phyloP scores from a whole-genome alignment of 2,888 invertebrate species.

The Aricia artaxerxes region DNA sequence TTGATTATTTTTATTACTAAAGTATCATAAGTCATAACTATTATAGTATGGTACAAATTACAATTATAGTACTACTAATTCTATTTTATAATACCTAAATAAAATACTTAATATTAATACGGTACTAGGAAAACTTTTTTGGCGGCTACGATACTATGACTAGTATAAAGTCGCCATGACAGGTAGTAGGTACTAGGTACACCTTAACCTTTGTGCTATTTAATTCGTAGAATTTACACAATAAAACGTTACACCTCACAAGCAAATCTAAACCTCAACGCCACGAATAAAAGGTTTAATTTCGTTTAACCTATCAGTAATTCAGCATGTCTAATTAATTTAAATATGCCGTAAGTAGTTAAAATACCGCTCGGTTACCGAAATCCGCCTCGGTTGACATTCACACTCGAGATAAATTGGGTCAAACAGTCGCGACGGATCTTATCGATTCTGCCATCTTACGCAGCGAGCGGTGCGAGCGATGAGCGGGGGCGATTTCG shows the following conservation, averaged over 20 bases:
- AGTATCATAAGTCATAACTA: too few species aligned
- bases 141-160: too few species aligned
- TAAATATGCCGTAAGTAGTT: constrained; percentile 13
- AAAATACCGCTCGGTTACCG: constrained; percentile 29
- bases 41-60: too few species aligned
- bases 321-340: background rate
- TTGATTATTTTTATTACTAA: too few species aligned
- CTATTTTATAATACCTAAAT: too few species aligned
- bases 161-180: background rate
- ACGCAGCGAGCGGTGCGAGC: constrained; percentile 46
- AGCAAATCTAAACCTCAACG: background rate
- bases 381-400: constrained; percentile 43
- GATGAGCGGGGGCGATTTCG: constrained; percentile 1
- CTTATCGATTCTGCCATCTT: constrained; percentile 69
- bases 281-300: background rate
- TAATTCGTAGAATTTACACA: background rate
- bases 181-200: background rate
- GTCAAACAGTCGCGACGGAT: constrained; percentile 66
- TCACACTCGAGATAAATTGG: constrained; percentile 55
- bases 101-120: too few species aligned
- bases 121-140: too few species aligned
- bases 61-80: too few species aligned
- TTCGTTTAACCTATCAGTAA: background rate
- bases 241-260: background rate
- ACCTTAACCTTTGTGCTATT: background rate